Evolutionary conservation across 2,113 vertebrate genomes (phyloP), one percentile per base, ranked within the genome.

Genomic region (Ariopsis seemanni): DNA sequence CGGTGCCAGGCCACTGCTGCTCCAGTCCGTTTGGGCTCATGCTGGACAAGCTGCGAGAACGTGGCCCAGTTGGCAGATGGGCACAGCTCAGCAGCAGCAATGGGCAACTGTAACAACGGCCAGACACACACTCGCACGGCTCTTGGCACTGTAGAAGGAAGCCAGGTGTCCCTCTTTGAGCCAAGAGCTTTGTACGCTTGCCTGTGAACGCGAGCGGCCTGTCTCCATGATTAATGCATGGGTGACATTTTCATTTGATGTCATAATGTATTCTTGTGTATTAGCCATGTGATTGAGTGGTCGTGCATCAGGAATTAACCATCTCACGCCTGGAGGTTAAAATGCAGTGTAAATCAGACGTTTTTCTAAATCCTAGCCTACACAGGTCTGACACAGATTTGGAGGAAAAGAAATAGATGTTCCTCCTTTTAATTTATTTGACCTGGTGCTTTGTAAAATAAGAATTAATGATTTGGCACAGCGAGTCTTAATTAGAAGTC

Each of bases 11-110:
- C 92, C 91, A 86, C 90, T 86, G 69, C 78, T 74, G 88, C 91
- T 87, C 82, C 90, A 92, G 91, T 75, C 82, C 85, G 92, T 92
- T 92, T 90, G 75, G 90, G 91, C 93, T 92, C 92, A 27, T 85
- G 89, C 93, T 86, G 93, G 93, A 94, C 93, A 93, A 94, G 93
- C 83, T 93, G 89, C 87, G 90, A 90, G 94, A 93, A 93, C 93
- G 92, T 89, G 17, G 91, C 92, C 67, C 87, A 92, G 89, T 89
- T 55, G 94, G 93, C 95, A 95, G 94, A 94, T 95, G 95, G 95
- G 92, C 93, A 88, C 88, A 88, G 82, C 74, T 91, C 89, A 80
- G 91, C 91, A 92, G 90, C 92, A 83, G 90, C 93, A 88, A 91
- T 92, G 93, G 92, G 94, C 91, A 90, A 86, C 93, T 90, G 83